These are phyloP conservation scores for Pelecanoides urinatrix DNA, from an alignment of 2,113 vertebrate genomes.

Conservation along the genomic window DNA sequence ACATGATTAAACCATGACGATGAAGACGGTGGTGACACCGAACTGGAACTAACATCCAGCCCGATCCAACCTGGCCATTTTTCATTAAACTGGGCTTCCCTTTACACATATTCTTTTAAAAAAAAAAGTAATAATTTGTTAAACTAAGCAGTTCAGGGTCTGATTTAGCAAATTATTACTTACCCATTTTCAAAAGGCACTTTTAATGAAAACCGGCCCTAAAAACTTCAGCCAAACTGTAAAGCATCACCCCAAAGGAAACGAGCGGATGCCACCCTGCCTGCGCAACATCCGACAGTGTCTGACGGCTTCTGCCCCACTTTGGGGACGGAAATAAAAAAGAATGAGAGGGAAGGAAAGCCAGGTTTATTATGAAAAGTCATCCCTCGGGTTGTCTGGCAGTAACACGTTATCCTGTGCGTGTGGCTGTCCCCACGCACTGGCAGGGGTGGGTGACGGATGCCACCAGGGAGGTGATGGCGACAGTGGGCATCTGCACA, in stretches of 20 bases:
- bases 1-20: neutral
- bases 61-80: neutral
- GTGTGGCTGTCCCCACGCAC: neutral
- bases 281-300: neutral
- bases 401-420: fast-evolving
- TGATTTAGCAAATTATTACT: conserved; percentile 47
- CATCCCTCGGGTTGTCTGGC: neutral
- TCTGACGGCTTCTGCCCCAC: neutral
- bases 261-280: neutral
- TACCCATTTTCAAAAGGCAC: conserved; percentile 39
- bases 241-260: neutral
- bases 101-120: neutral
- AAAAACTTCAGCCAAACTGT: neutral
- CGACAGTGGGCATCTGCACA: neutral
- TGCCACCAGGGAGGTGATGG: neutral
- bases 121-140: neutral
- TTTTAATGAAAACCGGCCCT: conserved; percentile 16
- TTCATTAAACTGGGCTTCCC: neutral
- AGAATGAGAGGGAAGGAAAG: neutral
- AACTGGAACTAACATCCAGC: neutral
- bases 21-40: neutral
- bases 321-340: neutral
- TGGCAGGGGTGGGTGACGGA: neutral
- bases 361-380: neutral
- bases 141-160: conserved; percentile 12